These are phyloP conservation scores for Pachycephala philippinensis DNA, from an alignment of 2,113 vertebrate species.

Conservation along the genomic window DNA sequence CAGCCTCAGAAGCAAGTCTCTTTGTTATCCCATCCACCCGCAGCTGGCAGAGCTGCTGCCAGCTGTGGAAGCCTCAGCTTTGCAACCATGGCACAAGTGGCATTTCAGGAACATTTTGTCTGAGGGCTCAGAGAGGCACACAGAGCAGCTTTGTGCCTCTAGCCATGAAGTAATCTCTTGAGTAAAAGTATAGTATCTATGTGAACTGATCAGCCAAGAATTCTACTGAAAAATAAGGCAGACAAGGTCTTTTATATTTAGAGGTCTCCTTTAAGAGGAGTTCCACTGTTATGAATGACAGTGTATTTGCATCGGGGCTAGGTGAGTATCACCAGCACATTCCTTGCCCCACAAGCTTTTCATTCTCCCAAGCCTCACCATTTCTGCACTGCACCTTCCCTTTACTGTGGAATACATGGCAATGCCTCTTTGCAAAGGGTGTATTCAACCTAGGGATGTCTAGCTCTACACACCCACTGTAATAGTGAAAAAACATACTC, in stretches of 20 bases:
- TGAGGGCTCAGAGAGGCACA: neutral
- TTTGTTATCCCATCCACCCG: neutral
- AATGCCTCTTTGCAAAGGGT: neutral
- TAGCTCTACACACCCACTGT: neutral
- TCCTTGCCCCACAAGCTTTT: neutral
- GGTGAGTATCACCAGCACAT: neutral
- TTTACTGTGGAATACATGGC: neutral
- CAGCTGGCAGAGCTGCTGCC: slow-evolving; percentile 12
- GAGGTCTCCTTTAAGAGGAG: neutral
- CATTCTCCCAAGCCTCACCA: neutral
- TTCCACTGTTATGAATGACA: neutral
- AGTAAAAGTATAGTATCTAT: neutral
- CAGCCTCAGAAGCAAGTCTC: slow-evolving; percentile 13
- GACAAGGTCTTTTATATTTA: neutral
- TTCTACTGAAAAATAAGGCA: neutral
- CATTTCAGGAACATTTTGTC: neutral
- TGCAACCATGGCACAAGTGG: neutral
- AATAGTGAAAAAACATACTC: fast-evolving
- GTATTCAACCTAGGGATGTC: neutral
- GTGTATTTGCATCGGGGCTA: fast-evolving
- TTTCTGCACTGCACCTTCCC: neutral
- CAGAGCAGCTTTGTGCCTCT: neutral
- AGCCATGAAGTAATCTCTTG: neutral
- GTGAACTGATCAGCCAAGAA: neutral
- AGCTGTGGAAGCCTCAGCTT: slow-evolving; percentile 8